Evolutionary conservation across 2,797 vertebrate genomes (phyloP), one percentile per base, ranked within the genome.

Genomic region (Alectoris magna): DNA sequence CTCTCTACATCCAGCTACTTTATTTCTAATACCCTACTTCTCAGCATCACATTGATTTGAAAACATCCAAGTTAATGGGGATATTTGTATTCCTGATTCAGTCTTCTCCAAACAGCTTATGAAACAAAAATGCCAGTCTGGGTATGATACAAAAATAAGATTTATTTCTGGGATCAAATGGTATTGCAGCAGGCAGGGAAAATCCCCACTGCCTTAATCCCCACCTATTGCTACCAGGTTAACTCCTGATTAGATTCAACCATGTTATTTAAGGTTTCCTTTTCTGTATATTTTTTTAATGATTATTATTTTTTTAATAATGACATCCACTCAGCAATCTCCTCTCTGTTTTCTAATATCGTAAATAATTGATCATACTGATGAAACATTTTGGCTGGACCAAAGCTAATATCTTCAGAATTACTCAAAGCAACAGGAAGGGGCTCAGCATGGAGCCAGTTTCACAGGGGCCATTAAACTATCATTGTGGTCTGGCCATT

Each of bases 341-440:
- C 70, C 39, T 88, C 44, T 95, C 90, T 51, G 64, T 97, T 86
- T 95, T 97, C 94, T 95, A 95, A 96, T 93, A 95, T 93, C 95
- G 88, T 97, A 97, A 98, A 98, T 98, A 98, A 98, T 98, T 98
- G 97, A 98, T 98, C 97, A 96, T 84, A 90, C 95, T 96, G 97
- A 97, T 96, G 95, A 97, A 97, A 97, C 86, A n/a, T 86, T 67
- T 94, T 84, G 49, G 84, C 95, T 96, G 97, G 96, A 97, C 62
- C 8, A 94, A 95, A 93, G 94, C 96, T 96, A 89, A 94, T 97
- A 97, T 84, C 88, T 36, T 79, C 93, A 92, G 95, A 97, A 97
- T 97, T 97, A 97, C 97, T 97, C 94, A 88, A 73, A 78, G 77
- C 67, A 70, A 14, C 78, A 94, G 85, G 27, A 86, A 92, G 93